Percentiles rank a stretch among this genome's conserved stretches.
Evolutionary conservation across 2,113 vertebrate species (phyloP).

Genomic region (Muscicapa adusta): DNA sequence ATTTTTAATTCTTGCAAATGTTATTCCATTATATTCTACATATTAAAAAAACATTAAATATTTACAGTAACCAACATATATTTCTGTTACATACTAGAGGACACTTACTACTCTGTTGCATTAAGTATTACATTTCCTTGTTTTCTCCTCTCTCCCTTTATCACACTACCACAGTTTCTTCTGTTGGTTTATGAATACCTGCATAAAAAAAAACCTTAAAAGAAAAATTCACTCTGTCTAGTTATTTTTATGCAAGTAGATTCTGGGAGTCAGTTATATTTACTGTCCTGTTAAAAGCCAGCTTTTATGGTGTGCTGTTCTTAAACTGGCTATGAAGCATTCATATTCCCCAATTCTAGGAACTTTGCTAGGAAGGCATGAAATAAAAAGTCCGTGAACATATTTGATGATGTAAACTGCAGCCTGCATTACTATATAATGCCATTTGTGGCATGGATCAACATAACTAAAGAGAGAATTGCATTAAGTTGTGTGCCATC

Average conservation of each 20-base stretch:
- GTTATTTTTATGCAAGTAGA: not conserved
- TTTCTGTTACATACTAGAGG: not conserved
- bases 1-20: constrained; percentile 22
- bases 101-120: not conserved
- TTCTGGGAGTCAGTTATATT: not conserved
- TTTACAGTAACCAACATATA: not conserved
- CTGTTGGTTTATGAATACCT: not conserved
- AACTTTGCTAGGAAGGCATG: not conserved
- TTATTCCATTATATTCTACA: not conserved
- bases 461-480: not conserved
- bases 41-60: not conserved
- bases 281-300: not conserved
- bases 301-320: not conserved
- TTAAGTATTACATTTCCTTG: not conserved
- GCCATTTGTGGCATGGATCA: not conserved
- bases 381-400: not conserved
- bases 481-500: not conserved
- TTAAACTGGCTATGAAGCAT: not conserved
- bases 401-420: not conserved
- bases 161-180: not conserved
- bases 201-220: not conserved
- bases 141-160: not conserved
- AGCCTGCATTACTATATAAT: not conserved
- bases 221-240: not conserved
- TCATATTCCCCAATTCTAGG: not conserved